Evolutionary conservation across 2,888 invertebrate genomes (phyloP).

Genomic region (Troides aeacus): DNA sequence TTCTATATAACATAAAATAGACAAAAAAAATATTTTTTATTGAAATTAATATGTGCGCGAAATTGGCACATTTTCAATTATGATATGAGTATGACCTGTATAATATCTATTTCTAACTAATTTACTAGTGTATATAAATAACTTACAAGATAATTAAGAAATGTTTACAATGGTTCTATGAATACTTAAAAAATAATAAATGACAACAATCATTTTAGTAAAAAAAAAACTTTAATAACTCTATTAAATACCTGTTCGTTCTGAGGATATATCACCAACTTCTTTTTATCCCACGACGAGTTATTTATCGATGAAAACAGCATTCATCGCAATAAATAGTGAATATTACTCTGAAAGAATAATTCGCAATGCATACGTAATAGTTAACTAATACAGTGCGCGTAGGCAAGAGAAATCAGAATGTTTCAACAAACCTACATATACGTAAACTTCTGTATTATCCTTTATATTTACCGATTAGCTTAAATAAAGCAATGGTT

Average conservation of each 20-base stretch:
- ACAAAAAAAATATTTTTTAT: too few species aligned
- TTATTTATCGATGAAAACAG: slow-evolving; percentile 12
- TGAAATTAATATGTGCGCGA: too few species aligned
- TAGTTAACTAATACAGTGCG: slow-evolving; percentile 47
- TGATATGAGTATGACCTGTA: too few species aligned
- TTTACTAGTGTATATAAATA: too few species aligned
- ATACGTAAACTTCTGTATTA: slow-evolving; percentile 26
- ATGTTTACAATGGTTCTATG: too few species aligned
- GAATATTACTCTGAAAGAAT: slow-evolving; percentile 30
- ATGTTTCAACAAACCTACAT: slow-evolving; percentile 36
- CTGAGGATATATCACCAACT: slow-evolving; percentile 1
- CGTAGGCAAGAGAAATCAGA: slow-evolving; percentile 63
- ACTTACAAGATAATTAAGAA: too few species aligned
- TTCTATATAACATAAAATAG: too few species aligned
- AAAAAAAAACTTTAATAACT: neutral
- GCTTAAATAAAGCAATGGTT: neutral
- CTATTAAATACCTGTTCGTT: slow-evolving; percentile 7
- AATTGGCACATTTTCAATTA: too few species aligned
- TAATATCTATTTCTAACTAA: too few species aligned
- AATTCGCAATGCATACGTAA: slow-evolving; percentile 29
- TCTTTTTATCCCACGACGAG: slow-evolving; percentile 30
- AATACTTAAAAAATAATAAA: too few species aligned
- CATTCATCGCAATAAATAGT: slow-evolving; percentile 26
- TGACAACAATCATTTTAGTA: too few species aligned
- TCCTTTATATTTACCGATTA: neutral